These are phyloP conservation scores for Diadema setosum DNA, from an alignment of 35 echinoderm and acorn worm genomes.

Conservation along the genomic window DNA sequence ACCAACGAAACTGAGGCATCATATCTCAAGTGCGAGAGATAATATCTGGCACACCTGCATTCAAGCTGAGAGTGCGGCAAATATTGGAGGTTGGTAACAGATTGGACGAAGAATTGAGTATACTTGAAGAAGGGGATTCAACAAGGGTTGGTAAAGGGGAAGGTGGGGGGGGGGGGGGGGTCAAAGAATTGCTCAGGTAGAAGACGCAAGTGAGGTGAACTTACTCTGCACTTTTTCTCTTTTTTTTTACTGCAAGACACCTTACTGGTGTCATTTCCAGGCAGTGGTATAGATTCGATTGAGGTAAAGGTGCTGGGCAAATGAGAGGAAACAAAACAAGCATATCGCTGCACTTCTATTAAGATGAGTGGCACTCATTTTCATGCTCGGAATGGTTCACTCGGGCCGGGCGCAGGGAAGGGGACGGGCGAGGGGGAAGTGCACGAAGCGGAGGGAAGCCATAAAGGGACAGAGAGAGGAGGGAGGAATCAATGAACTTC, in stretches of 20 bases:
- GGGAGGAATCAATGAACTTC: background rate
- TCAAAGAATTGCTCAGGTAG: background rate
- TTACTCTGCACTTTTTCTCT: background rate
- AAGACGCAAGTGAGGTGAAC: background rate
- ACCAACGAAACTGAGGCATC: constrained; percentile 13
- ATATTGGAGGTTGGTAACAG: constrained; percentile 26
- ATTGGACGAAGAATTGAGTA: background rate
- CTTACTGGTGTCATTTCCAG: background rate
- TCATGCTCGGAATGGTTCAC: background rate
- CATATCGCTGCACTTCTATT: constrained; percentile 24
- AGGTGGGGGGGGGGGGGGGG: background rate
- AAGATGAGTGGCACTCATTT: constrained; percentile 8
- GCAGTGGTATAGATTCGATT: background rate
- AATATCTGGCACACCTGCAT: constrained; percentile 25
- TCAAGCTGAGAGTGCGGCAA: background rate
- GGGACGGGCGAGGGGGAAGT: background rate
- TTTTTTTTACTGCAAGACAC: too few relatives aligned
- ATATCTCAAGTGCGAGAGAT: constrained; percentile 26
- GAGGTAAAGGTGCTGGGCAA: background rate
- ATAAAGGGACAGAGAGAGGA: background rate
- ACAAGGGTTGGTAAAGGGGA: background rate
- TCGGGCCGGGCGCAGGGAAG: background rate
- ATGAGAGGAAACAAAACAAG: background rate
- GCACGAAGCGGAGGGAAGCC: background rate
- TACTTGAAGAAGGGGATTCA: background rate